Evolutionary conservation across 1,140 invertebrate species (phyloP).

Genomic region (Heliconius nattereri): DNA sequence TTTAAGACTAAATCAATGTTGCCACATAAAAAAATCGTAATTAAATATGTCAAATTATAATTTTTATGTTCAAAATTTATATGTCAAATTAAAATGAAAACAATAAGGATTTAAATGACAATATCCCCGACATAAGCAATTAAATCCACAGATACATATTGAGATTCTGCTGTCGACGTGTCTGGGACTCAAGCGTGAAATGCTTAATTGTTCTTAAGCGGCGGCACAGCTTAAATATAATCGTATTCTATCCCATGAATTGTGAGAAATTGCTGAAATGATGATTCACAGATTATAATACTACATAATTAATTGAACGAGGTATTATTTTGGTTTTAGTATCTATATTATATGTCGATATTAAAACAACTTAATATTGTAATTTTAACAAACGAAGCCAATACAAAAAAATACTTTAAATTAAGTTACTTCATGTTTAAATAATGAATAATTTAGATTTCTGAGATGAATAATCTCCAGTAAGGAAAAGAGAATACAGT

Average conservation of each 20-base stretch:
- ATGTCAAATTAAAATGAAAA: not conserved
- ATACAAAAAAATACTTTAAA: too few species aligned
- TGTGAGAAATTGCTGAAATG: not conserved
- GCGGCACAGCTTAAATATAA: slow-evolving; percentile 23
- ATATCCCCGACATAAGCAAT: not conserved
- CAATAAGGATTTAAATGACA: not conserved
- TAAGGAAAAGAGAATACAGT: too few species aligned
- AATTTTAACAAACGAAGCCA: too few species aligned
- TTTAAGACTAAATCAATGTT: too few species aligned
- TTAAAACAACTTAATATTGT: too few species aligned
- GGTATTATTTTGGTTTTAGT: not conserved
- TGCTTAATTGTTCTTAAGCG: slow-evolving; percentile 35
- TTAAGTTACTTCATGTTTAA: too few species aligned
- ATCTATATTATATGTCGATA: not conserved
- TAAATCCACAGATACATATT: slow-evolving; percentile 9
- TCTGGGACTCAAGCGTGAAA: slow-evolving; percentile 32
- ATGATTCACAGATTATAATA: not conserved
- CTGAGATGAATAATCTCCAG: too few species aligned
- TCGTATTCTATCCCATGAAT: slow-evolving; percentile 2
- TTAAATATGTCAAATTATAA: too few species aligned
- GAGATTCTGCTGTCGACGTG: slow-evolving; percentile 10
- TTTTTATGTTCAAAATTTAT: too few species aligned
- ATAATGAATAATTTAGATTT: too few species aligned
- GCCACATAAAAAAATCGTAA: too few species aligned
- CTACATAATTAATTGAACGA: not conserved